phyloP scores from a whole-genome alignment of 2,797 vertebrate species.

The Spinus pinus region DNA sequence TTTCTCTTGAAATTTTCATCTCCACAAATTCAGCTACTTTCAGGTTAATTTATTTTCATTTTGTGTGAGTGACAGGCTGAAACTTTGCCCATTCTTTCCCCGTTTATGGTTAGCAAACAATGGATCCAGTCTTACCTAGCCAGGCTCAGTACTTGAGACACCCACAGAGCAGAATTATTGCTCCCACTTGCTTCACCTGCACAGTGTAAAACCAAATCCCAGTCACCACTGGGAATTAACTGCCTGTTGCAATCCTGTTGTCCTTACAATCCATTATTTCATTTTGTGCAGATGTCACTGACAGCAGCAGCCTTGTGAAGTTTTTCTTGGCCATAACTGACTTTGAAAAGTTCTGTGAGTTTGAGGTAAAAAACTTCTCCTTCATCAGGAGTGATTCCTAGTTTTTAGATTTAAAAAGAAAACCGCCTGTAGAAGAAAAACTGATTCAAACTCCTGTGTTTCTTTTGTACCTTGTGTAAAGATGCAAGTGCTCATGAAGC shows the following conservation, averaged over 20 bases:
- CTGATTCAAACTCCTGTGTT: not conserved
- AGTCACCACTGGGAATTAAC: not conserved
- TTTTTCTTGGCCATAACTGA: not conserved
- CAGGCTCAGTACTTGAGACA: not conserved
- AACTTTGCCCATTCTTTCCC: not conserved
- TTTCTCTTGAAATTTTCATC: not conserved
- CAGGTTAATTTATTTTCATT: not conserved
- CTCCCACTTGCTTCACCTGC: not conserved
- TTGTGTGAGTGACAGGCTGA: not conserved
- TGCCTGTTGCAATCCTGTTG: not conserved
- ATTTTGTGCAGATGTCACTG: not conserved
- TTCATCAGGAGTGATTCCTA: not conserved
- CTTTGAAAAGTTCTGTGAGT: not conserved
- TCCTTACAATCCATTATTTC: not conserved
- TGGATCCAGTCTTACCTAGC: fast-evolving
- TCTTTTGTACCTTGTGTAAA: not conserved
- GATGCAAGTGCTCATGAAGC: not conserved
- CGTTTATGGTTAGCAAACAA: not conserved
- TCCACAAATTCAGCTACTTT: not conserved
- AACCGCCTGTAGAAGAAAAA: not conserved
- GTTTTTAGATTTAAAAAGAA: not conserved
- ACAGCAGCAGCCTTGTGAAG: not conserved
- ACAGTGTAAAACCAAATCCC: fast-evolving
- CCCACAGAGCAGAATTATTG: not conserved
- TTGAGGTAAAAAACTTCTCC: not conserved